Evolutionary conservation across 64 coral and sea anemone genomes (phyloP), one percentile per base, ranked within the genome.

Genomic region (Montipora efflorescens): DNA sequence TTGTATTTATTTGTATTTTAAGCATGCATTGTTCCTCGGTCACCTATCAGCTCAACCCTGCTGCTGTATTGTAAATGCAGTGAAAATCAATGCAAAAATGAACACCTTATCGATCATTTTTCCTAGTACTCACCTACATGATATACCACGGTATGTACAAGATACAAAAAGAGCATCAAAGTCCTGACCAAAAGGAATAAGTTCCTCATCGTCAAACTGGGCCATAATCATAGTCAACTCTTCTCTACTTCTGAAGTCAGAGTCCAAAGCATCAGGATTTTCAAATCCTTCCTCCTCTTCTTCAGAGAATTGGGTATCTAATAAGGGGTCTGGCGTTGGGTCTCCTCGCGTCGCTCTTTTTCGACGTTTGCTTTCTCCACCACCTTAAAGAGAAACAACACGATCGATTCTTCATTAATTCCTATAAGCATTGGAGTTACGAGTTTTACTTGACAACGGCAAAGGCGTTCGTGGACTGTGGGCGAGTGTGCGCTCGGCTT

Each of bases 111-210:
- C 25, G 25, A 28, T 28, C 25, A 28, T 28, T 28, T 28, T 28
- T 28, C 25, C 25, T 28, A 28, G 25, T 28, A 52, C 89, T 72
- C 72, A 91, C 90, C 59, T 51, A 50, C 90, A 91, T 15, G 79
- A 48, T 15, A 91, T 81, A 9, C 90, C 90, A 7, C 90, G 49
- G 66, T 74, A 91, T 5, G 78, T 82, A 45, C 90, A 91, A 20
- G 48, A 15, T 10, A 91, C 18, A 11, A 91, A 20, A 55, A 82
- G 81, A 20, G 74, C 67, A 0, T 82, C 19, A 75, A 91, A 91
- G 47, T 55, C 36, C 7, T 91, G 90, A 8, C 90, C 90, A 11
- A 45, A 46, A 8, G 79, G 50, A 3, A 51, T 74, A 4, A 80
- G 21, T 5, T 73, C n/a, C 0, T 45, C 48, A 1, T 16, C 2